Percentiles rank a stretch among this genome's conserved stretches.
These are phyloP conservation scores for Orius laevigatus DNA, from an alignment of 1,140 invertebrate genomes.

Conservation along the genomic window DNA sequence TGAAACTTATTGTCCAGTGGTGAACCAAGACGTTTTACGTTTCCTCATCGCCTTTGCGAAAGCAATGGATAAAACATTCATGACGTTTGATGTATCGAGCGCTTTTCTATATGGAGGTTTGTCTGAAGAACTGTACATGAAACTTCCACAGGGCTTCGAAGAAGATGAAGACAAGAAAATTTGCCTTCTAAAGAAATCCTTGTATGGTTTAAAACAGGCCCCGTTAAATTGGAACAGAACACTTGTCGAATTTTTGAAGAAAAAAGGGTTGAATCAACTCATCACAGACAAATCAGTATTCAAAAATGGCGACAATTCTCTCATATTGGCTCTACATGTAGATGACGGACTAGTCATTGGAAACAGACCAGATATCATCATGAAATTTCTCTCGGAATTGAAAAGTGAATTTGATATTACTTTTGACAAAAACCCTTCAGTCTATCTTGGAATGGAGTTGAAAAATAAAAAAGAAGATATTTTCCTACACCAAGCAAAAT, in stretches of 20 bases:
- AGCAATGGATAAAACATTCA: slow-evolving; percentile 23
- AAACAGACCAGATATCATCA: background rate
- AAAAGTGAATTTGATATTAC: background rate
- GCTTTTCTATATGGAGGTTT: slow-evolving; percentile 6
- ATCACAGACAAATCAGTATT: too few species aligned
- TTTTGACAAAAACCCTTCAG: background rate
- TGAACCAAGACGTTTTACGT: slow-evolving; percentile 26
- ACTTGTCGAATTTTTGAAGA: slow-evolving; percentile 1
- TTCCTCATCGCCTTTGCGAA: slow-evolving; percentile 26
- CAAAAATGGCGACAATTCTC: too few species aligned
- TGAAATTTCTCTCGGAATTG: background rate
- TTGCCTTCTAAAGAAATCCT: slow-evolving; percentile 25
- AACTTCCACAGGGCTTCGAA: slow-evolving; percentile 16
- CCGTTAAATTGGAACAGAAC: slow-evolving; percentile 22
- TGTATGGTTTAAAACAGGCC: slow-evolving; percentile 29
- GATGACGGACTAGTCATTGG: slow-evolving; percentile 2
- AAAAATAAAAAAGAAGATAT: background rate
- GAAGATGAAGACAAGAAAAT: slow-evolving; percentile 21
- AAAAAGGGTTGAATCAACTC: background rate
- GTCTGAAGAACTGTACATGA: background rate
- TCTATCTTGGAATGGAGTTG: slow-evolving; percentile 6
- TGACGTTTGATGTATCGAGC: slow-evolving; percentile 28
- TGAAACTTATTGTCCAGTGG: slow-evolving; percentile 26
- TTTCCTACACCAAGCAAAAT: background rate
- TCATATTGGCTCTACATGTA: slow-evolving; percentile 1